Conservation (phyloP, 2,888 invertebrate genomes). For the Melanophora roralis region DNA sequence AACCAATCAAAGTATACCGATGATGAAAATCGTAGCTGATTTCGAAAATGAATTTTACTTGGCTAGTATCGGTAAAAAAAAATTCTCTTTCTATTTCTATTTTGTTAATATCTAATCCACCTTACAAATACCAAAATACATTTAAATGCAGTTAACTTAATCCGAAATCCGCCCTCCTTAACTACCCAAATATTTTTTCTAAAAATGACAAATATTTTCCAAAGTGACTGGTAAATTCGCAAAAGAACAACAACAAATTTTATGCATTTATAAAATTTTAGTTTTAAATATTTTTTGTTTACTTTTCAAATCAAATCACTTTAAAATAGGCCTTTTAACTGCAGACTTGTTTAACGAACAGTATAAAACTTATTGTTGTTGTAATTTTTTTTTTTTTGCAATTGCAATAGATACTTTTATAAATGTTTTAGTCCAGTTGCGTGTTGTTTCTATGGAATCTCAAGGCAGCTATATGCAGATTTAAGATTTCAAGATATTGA, state of each 20-base stretch:
- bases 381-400: conserved; percentile 15
- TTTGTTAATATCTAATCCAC: too few relatives aligned
- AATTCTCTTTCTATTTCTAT: too few relatives aligned
- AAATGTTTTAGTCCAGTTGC: conserved; percentile 55
- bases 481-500: conserved; percentile 60
- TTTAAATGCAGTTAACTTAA: not conserved
- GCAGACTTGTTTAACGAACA: conserved; percentile 44
- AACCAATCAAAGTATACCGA: too few relatives aligned
- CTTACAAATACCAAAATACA: too few relatives aligned
- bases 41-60: too few relatives aligned
- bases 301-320: conserved; percentile 47
- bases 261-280: not conserved
- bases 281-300: not conserved
- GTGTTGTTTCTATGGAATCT: conserved; percentile 59
- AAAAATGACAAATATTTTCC: conserved; percentile 4
- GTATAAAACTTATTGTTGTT: conserved; percentile 51
- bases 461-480: conserved; percentile 63
- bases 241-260: not conserved
- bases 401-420: conserved; percentile 22
- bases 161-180: conserved; percentile 59
- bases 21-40: too few relatives aligned
- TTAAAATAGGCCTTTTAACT: conserved; percentile 58
- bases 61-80: too few relatives aligned
- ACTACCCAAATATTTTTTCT: conserved; percentile 61
- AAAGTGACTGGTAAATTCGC: conserved; percentile 52